Evolutionary conservation across 2,797 vertebrate genomes (phyloP).

Genomic region (Anguilla megastoma): DNA sequence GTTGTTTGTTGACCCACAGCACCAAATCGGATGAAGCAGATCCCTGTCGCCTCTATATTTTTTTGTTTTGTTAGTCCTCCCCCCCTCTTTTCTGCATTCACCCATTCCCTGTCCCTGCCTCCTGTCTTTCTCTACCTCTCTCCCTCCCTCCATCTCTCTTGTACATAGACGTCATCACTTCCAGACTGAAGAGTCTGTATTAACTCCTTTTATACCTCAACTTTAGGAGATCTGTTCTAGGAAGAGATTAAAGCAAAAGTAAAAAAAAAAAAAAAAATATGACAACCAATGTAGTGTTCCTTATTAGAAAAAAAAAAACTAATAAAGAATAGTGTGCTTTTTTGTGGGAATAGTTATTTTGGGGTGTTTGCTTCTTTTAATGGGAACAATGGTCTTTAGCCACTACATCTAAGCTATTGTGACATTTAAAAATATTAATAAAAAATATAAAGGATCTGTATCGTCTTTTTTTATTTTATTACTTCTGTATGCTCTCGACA

Average conservation of each 20-base stretch:
- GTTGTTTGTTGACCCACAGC: constrained; percentile 59
- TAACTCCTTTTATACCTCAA: constrained; percentile 87
- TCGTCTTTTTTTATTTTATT: constrained; percentile 4
- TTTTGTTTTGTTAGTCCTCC: constrained; percentile 67
- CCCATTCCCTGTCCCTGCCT: constrained; percentile 40
- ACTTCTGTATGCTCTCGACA: not conserved
- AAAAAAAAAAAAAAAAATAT: constrained; percentile 72
- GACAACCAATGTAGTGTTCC: constrained; percentile 83
- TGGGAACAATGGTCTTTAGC: constrained; percentile 67
- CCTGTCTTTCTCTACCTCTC: constrained; percentile 70
- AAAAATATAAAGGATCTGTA: constrained; percentile 66
- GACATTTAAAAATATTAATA: constrained; percentile 71
- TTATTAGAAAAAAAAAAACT: constrained; percentile 80
- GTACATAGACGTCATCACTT: constrained; percentile 83
- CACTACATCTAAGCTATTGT: constrained; percentile 71
- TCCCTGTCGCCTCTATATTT: constrained; percentile 45
- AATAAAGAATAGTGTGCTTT: constrained; percentile 82
- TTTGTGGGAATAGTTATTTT: constrained; percentile 40
- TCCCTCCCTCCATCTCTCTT: constrained; percentile 79
- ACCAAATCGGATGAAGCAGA: constrained; percentile 55
- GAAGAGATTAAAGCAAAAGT: constrained; percentile 77
- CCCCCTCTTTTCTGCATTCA: constrained; percentile 70
- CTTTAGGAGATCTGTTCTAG: constrained; percentile 84
- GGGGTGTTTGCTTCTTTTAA: constrained; percentile 55
- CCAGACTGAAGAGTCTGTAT: constrained; percentile 80